Evolutionary conservation across 2,888 invertebrate genomes (phyloP).

Genomic region (Apamea monoglypha): DNA sequence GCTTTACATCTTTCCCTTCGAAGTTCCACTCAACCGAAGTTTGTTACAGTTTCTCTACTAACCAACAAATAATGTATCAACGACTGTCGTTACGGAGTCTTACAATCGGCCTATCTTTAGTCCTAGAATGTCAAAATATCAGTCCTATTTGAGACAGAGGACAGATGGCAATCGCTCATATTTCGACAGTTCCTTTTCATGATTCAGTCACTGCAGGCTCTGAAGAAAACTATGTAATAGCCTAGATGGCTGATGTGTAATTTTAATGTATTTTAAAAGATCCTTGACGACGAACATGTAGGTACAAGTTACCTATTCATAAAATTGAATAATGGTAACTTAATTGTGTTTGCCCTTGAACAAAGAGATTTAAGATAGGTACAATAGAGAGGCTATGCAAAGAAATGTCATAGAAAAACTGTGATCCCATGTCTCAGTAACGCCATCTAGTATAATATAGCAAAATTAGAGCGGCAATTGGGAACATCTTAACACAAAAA

Average conservation of each 20-base stretch:
- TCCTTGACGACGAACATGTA: constrained; percentile 20
- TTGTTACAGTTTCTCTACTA: neutral
- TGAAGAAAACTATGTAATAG: no score
- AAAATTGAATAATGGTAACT: constrained; percentile 34
- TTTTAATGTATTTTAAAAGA: constrained; percentile 1
- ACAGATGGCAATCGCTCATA: neutral
- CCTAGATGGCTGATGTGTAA: constrained; percentile 1
- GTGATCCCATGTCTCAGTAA: no score
- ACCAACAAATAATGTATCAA: neutral
- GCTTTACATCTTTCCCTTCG: neutral
- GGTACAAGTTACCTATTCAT: constrained; percentile 15
- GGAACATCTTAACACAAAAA: no score
- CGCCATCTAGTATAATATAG: no score
- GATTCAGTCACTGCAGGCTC: neutral
- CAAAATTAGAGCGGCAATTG: no score
- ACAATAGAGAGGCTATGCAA: no score
- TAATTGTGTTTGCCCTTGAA: constrained; percentile 40
- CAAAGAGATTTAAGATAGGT: no score
- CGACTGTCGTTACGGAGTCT: neutral
- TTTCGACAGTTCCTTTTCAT: neutral
- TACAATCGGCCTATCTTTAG: neutral
- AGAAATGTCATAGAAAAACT: no score
- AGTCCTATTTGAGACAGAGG: neutral
- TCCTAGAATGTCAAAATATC: neutral
- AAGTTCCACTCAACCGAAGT: constrained; percentile 7